phyloP scores from a whole-genome alignment of 1,140 invertebrate species.

The Drosophila paulistorum region DNA sequence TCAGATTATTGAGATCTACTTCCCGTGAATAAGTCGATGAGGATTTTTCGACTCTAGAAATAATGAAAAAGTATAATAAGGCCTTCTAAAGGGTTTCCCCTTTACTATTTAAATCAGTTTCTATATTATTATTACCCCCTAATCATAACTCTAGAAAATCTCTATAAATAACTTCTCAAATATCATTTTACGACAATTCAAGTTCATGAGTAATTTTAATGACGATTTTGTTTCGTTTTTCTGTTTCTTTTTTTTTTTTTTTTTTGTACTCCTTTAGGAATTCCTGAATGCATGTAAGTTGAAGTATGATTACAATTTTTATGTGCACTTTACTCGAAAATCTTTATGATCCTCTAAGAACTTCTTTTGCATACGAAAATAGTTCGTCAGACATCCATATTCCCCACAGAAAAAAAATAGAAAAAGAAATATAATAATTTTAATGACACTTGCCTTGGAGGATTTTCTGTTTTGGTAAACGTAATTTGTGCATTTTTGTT shows the following conservation, averaged over 20 bases:
- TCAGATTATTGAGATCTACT: too few species aligned
- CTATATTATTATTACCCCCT: not conserved
- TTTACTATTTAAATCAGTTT: not conserved
- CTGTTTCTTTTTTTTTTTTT: too few species aligned
- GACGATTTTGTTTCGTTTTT: slow-evolving; percentile 2
- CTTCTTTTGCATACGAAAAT: slow-evolving; percentile 74
- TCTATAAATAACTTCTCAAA: slow-evolving; percentile 42
- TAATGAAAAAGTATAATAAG: too few species aligned
- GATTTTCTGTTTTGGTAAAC: slow-evolving; percentile 42
- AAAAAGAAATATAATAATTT: slow-evolving; percentile 42
- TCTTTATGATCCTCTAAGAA: slow-evolving; percentile 62
- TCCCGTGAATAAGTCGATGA: too few species aligned
- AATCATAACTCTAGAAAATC: slow-evolving; percentile 43
- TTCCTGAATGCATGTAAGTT: slow-evolving; percentile 66
- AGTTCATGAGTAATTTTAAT: slow-evolving; percentile 73
- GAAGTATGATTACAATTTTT: slow-evolving; percentile 66
- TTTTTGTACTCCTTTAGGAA: slow-evolving; percentile 24
- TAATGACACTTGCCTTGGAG: slow-evolving; percentile 66
- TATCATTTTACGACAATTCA: slow-evolving; percentile 56
- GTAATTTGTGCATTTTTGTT: slow-evolving; percentile 72
- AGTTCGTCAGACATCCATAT: slow-evolving; percentile 1
- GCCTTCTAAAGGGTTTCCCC: not conserved
- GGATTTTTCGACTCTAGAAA: too few species aligned
- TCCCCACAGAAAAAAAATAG: not conserved
- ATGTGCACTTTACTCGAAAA: slow-evolving; percentile 62